Conservation (phyloP, 2,888 invertebrate genomes). For the Dynastes tityus region DNA sequence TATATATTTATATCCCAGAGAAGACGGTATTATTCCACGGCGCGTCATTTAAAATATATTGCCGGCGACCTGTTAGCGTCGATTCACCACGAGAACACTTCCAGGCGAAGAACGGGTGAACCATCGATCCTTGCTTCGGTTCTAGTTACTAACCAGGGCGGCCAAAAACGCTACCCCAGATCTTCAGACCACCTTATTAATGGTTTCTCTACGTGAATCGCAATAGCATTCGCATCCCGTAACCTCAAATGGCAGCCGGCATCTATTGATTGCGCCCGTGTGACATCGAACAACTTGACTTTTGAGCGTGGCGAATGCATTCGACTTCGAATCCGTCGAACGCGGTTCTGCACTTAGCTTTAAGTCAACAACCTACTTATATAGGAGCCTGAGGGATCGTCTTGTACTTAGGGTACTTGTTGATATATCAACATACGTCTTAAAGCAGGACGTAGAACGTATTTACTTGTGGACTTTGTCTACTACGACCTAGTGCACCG, state of each 20-base stretch:
- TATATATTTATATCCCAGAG: conserved; percentile 23
- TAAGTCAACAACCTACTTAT: conserved; percentile 13
- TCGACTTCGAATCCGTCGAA: conserved; percentile 16
- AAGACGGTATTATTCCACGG: conserved; percentile 1
- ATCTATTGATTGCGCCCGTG: conserved; percentile 20
- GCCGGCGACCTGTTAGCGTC: conserved; percentile 25
- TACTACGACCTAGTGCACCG: too few species aligned
- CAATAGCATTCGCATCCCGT: conserved; percentile 15
- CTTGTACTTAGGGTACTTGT: conserved; percentile 17
- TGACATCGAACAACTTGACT: conserved; percentile 23
- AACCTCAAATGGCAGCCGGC: background rate
- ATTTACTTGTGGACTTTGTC: too few species aligned
- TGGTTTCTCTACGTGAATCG: conserved; percentile 19
- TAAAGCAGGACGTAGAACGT: background rate
- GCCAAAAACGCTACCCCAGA: background rate
- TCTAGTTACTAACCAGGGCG: background rate
- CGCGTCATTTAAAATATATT: conserved; percentile 27
- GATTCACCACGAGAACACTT: conserved; percentile 8
- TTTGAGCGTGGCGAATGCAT: conserved; percentile 12
- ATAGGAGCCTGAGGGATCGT: background rate
- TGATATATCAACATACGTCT: conserved; percentile 18
- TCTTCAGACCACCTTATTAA: conserved; percentile 23
- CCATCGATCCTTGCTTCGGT: background rate
- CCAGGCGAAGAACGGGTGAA: background rate
- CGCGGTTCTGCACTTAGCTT: conserved; percentile 35